These are phyloP conservation scores for Pterophyllum scalare DNA, from an alignment of 2,113 vertebrate genomes.

Conservation along the genomic window DNA sequence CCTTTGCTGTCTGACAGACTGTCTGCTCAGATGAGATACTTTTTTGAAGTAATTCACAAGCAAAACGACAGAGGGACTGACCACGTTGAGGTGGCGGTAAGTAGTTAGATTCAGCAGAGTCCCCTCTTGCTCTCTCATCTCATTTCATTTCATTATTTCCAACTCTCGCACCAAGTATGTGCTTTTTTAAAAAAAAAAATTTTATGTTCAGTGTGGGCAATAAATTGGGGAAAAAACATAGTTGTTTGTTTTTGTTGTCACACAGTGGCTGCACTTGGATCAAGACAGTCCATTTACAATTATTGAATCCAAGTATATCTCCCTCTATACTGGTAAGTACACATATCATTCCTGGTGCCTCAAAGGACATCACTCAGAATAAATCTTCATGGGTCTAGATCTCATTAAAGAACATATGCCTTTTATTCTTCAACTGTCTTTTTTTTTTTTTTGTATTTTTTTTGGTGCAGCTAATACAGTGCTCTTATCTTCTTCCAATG, in stretches of 20 bases:
- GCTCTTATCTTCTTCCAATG: neutral
- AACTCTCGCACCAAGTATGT: neutral
- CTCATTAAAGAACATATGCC: too few relatives aligned
- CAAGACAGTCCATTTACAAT: slow-evolving; percentile 81
- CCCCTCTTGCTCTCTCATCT: neutral
- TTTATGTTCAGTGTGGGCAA: neutral
- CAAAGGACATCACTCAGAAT: neutral
- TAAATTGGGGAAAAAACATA: neutral
- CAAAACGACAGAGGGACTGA: slow-evolving; percentile 89
- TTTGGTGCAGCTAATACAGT: neutral
- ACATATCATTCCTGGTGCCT: neutral
- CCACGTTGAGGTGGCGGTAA: slow-evolving; percentile 93
- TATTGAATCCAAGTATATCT: slow-evolving; percentile 87
- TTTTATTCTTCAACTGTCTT: neutral
- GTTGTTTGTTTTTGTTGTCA: slow-evolving; percentile 33
- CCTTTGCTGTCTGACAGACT: slow-evolving; percentile 78
- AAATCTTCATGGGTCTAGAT: neutral
- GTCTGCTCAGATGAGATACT: slow-evolving; percentile 84
- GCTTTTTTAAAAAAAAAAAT: too few relatives aligned
- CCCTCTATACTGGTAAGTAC: slow-evolving; percentile 92
- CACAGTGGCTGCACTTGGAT: slow-evolving; percentile 87
- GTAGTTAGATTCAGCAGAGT: slow-evolving; percentile 30
- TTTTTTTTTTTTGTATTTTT: neutral
- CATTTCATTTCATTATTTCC: neutral
- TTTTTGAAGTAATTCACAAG: slow-evolving; percentile 95